Base-by-base conservation (phyloP, 2,888 invertebrate species). In the Nyleta sp. region DNA sequence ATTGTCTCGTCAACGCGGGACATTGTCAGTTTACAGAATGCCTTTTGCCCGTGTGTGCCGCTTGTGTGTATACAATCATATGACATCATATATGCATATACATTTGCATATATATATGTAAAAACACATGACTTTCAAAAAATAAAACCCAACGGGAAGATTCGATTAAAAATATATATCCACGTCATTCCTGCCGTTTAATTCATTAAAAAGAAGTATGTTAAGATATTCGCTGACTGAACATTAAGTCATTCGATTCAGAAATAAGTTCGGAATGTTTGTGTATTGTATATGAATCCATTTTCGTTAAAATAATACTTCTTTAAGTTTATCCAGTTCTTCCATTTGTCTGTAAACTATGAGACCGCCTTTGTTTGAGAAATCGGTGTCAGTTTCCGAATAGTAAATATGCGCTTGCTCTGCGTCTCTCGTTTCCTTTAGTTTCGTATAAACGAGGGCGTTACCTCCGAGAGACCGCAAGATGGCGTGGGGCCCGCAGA, bases 401-500 rank as follows among this genome's bases (percentile, higher is more conserved):
- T 74, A 74, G 22, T 11, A 24, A 11, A 74, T n/a, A 1, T 40
- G 59, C 20, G 72, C 35, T 5, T 50, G 18, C 7, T 48, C 40
- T n/a, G 10, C 1, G 3, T 65, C 57, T 2, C 24, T 48, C 4
- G 18, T 17, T 15, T 73, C 59, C 11, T 33, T 50, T 5, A 64
- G 31, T 18, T 76, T 65, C 4, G 20, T 17, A 17, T 65, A 76
- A 75, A 88, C 86, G 17, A 90, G 57, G 2, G 95, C 89, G 82
- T 95, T 95, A 0, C 98, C 98, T n/a, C 95, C 95, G n/a, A 94
- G 90, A 0, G 97, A 93, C 78, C 92, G 92, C 1, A 98, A 90
- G 65, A 98, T 94, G 0, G 97, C 95, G 86, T 98, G 98, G 0
- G 97, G 96, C 0, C 94, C 97, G 90, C 98, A 98, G 0, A 97